These are phyloP conservation scores for Trididemnum nubilum DNA, from an alignment of 23 tunicate genomes.

Conservation along the genomic window DNA sequence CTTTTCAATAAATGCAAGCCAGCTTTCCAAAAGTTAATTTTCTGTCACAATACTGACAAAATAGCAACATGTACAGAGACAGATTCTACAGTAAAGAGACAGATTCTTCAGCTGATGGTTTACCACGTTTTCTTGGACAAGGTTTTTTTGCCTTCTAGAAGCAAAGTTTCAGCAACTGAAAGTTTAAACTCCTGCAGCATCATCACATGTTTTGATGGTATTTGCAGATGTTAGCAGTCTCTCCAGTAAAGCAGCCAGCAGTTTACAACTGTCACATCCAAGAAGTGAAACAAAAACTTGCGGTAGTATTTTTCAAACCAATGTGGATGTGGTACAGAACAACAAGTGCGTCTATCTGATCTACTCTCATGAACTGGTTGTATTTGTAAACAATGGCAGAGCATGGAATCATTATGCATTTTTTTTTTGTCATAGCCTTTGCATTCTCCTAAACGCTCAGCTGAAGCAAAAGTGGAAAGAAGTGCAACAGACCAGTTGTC, in stretches of 20 bases:
- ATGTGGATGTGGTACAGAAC: conserved; percentile 10
- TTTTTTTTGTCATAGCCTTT: conserved; percentile 13
- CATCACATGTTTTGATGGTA: conserved; percentile 7
- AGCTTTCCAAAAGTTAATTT: too few relatives aligned
- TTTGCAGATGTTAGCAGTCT: background rate
- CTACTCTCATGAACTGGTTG: conserved; percentile 15
- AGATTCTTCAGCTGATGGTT: conserved; percentile 6
- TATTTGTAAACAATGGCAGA: background rate
- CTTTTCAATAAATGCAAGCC: too few relatives aligned
- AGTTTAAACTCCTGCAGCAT: conserved; percentile 23
- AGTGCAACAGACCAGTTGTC: conserved; percentile 10
- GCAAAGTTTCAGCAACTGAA: background rate
- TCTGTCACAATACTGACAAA: too few relatives aligned
- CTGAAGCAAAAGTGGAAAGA: conserved; percentile 17
- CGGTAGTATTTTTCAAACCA: conserved; percentile 9
- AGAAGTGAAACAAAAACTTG: conserved; percentile 6
- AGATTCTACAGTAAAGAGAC: conserved; percentile 4
- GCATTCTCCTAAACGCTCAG: conserved; percentile 17
- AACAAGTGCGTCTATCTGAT: conserved; percentile 7
- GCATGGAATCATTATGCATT: background rate
- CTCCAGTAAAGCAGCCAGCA: conserved; percentile 10
- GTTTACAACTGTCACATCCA: conserved; percentile 22
- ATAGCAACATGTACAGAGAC: too few relatives aligned
- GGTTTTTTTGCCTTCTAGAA: conserved; percentile 8
- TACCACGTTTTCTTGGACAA: background rate